These are phyloP conservation scores for Pogonognathellus flavescens DNA, from an alignment of 1,140 invertebrate species.

Conservation along the genomic window DNA sequence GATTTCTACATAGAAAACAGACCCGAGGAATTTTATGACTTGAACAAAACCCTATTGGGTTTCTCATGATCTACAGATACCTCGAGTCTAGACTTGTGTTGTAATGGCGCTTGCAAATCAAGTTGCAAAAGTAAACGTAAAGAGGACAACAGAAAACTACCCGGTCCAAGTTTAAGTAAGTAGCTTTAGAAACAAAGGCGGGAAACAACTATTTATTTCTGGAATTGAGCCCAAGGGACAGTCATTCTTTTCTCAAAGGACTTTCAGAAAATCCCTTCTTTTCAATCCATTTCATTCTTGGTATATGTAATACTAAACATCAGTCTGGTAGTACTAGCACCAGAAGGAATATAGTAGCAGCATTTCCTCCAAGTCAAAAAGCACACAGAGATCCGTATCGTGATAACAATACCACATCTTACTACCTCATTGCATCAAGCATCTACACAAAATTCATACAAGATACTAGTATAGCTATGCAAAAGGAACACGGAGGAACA, in stretches of 20 bases:
- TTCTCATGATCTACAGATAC: constrained; percentile 38
- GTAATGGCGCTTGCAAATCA: constrained; percentile 32
- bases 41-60: constrained; percentile 27
- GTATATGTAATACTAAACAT: not conserved
- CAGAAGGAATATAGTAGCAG: too few relatives aligned
- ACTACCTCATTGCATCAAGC: not conserved
- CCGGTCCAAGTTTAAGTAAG: constrained; percentile 39
- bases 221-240: constrained; percentile 47
- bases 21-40: constrained; percentile 25
- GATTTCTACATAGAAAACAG: not conserved
- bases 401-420: too few relatives aligned
- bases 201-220: constrained; percentile 49
- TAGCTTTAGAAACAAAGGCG: constrained; percentile 34
- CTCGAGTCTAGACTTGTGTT: not conserved
- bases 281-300: constrained; percentile 35
- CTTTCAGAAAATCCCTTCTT: constrained; percentile 30
- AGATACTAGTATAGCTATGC: not conserved
- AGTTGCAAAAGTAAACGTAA: constrained; percentile 28
- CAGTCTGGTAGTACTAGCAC: not conserved
- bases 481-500: too few relatives aligned
- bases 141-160: constrained; percentile 17
- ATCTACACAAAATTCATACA: not conserved
- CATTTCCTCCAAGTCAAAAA: too few relatives aligned
- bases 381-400: too few relatives aligned
- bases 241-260: constrained; percentile 38